phyloP scores from a whole-genome alignment of 2,113 vertebrate genomes.

The Thalassoma bifasciatum region DNA sequence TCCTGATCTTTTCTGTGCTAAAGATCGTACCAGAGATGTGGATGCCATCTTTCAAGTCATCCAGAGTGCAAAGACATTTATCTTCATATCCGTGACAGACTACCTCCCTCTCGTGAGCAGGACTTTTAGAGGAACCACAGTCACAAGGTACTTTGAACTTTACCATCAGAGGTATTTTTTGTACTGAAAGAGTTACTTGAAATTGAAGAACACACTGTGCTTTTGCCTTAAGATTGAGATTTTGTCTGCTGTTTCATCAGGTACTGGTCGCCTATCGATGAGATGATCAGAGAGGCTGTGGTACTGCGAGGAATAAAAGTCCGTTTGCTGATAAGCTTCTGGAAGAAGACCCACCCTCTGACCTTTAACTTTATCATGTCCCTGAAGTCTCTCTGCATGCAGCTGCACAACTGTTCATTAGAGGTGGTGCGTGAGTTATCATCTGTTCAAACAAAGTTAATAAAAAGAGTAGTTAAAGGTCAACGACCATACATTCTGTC shows the following conservation, averaged over 20 bases:
- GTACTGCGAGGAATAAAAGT: slow-evolving; percentile 71
- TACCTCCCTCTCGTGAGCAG: slow-evolving; percentile 77
- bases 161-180: too few species aligned
- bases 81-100: slow-evolving; percentile 79
- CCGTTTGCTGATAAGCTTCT: slow-evolving; percentile 75
- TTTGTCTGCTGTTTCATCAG: slow-evolving; percentile 29
- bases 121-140: slow-evolving; percentile 58
- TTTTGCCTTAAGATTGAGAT: background rate
- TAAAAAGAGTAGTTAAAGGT: too few species aligned
- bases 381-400: slow-evolving; percentile 72
- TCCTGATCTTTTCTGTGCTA: slow-evolving; percentile 74
- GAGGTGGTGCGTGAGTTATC: slow-evolving; percentile 67
- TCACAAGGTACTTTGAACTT: slow-evolving; percentile 62
- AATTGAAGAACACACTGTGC: background rate
- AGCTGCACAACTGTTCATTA: slow-evolving; percentile 74
- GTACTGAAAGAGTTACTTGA: background rate
- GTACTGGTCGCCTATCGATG: slow-evolving; percentile 77
- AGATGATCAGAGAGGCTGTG: slow-evolving; percentile 76
- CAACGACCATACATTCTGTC: background rate
- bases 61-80: slow-evolving; percentile 70
- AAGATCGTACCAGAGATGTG: slow-evolving; percentile 74
- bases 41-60: slow-evolving; percentile 78
- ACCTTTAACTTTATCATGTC: slow-evolving; percentile 79
- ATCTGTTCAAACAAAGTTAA: background rate
- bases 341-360: slow-evolving; percentile 77